phyloP scores from a whole-genome alignment of 2,113 vertebrate genomes.

The Marmota flaviventris region DNA sequence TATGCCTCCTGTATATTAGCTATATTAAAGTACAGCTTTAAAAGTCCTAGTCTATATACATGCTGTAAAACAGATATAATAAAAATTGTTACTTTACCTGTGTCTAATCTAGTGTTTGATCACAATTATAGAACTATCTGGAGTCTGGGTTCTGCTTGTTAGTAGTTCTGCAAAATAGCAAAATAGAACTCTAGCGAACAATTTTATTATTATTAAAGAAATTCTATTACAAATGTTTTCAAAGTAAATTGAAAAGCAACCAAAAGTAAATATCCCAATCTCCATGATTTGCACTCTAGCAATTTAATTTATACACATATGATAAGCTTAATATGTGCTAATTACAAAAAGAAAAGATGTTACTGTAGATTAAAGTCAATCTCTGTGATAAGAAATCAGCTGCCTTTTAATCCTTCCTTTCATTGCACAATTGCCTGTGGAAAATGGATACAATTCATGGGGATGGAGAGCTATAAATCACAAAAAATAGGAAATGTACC shows the following conservation, averaged over 20 bases:
- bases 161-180: not conserved
- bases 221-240: not conserved
- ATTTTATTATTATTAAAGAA: constrained; percentile 19
- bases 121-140: not conserved
- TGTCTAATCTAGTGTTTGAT: not conserved
- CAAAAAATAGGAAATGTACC: constrained; percentile 80
- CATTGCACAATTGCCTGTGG: constrained; percentile 43
- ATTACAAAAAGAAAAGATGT: constrained; percentile 47
- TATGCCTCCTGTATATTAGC: constrained; percentile 43
- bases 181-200: not conserved
- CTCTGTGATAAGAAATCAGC: not conserved
- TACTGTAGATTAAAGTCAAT: constrained; percentile 46
- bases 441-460: constrained; percentile 77
- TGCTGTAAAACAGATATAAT: not conserved
- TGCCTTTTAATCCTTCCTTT: constrained; percentile 69
- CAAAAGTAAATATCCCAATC: not conserved
- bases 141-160: not conserved
- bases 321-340: not conserved
- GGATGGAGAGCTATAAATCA: constrained; percentile 79
- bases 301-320: not conserved
- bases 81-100: not conserved
- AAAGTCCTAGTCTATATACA: not conserved
- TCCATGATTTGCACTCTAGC: not conserved
- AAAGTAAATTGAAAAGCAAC: not conserved
- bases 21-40: constrained; percentile 62